Conservation (phyloP, 2,797 vertebrate species). For the Neostethus bicornis region DNA sequence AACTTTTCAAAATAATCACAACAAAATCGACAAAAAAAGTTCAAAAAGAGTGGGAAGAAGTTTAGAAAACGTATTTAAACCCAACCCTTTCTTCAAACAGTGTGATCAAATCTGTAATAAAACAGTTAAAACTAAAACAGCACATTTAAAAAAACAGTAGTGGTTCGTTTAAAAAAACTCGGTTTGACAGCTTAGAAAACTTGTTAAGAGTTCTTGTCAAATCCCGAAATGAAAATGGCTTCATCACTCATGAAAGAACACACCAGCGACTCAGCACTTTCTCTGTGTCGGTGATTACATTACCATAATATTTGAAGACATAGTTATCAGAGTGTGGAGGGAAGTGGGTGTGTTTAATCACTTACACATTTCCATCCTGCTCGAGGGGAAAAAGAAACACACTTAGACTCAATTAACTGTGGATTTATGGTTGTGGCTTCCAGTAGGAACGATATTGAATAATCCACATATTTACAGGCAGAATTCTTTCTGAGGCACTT, state of each 20-base stretch:
- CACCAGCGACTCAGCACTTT: constrained; percentile 58
- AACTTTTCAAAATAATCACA: too few relatives aligned
- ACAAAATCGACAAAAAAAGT: too few relatives aligned
- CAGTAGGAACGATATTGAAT: constrained; percentile 17
- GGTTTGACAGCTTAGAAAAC: constrained; percentile 40
- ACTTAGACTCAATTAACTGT: constrained; percentile 36
- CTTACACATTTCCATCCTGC: constrained; percentile 32
- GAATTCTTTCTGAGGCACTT: constrained; percentile 20
- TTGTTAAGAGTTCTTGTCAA: constrained; percentile 46
- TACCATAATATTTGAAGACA: constrained; percentile 63
- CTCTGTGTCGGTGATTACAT: constrained; percentile 59
- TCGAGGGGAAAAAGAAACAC: constrained; percentile 28
- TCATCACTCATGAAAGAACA: constrained; percentile 47
- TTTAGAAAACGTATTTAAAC: too few relatives aligned
- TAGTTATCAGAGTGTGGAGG: constrained; percentile 26
- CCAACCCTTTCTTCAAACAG: too few relatives aligned
- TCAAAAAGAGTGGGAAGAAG: too few relatives aligned
- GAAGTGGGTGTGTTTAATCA: constrained; percentile 47
- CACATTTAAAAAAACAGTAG: too few relatives aligned
- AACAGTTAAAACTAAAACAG: too few relatives aligned
- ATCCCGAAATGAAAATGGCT: constrained; percentile 47
- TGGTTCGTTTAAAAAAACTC: constrained; percentile 21
- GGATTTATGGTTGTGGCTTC: constrained; percentile 33
- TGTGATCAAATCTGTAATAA: too few relatives aligned
- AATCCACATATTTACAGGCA: constrained; percentile 38